These are phyloP conservation scores for Trichechus manatus DNA, from an alignment of 2,113 vertebrate genomes.

Conservation along the genomic window DNA sequence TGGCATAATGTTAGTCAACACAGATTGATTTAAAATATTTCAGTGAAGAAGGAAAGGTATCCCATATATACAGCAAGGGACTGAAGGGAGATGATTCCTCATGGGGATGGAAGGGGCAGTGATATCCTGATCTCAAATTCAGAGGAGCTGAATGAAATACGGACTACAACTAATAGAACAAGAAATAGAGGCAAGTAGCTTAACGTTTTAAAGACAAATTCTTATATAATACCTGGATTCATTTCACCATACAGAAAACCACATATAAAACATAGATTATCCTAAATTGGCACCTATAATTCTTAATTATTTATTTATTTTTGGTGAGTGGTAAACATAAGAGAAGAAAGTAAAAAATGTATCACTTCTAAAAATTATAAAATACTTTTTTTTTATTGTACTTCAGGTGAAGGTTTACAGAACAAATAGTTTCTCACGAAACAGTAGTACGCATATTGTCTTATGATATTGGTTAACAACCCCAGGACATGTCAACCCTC, in stretches of 20 bases:
- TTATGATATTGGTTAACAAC: too few species aligned
- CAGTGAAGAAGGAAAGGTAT: neutral
- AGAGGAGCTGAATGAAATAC: neutral
- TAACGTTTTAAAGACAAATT: neutral
- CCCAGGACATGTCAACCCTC: too few species aligned
- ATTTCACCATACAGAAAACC: neutral
- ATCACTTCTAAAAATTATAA: neutral
- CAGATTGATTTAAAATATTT: neutral
- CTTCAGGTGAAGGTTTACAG: too few species aligned
- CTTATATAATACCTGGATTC: neutral
- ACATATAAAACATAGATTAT: neutral
- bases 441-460: too few species aligned
- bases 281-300: neutral
- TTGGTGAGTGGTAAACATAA: neutral
- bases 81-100: accelerated
- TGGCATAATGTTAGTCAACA: neutral
- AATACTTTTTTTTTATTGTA: neutral
- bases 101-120: accelerated
- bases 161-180: neutral
- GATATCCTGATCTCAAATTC: neutral
- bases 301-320: neutral
- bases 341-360: neutral
- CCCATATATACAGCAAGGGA: accelerated
- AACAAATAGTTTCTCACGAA: too few species aligned
- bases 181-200: neutral